A percentile compares a stretch with the other conserved stretches of the same genome.
Conservation (phyloP, 2,888 invertebrate genomes). For the Nomada fabriciana region DNA sequence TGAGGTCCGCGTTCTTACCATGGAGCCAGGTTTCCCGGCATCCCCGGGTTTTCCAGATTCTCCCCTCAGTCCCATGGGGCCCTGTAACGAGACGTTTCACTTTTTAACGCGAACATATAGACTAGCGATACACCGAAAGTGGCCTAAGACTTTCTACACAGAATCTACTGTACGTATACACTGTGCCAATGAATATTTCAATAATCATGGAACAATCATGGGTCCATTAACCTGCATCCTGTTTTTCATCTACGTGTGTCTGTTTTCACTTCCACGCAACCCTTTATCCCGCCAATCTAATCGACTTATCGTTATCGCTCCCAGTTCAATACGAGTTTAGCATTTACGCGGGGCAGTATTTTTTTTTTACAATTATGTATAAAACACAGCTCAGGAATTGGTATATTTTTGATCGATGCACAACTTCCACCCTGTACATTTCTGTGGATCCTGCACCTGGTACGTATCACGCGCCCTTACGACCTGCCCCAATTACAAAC, state of each 20-base stretch:
- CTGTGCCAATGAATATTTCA: too few species aligned
- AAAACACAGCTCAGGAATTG: not conserved
- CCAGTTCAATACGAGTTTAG: too few species aligned
- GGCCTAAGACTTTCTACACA: too few species aligned
- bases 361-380: too few species aligned
- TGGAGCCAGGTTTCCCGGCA: constrained; percentile 90
- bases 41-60: constrained; percentile 90
- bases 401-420: not conserved
- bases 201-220: too few species aligned
- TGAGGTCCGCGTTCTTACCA: constrained; percentile 88
- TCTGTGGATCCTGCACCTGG: constrained; percentile 7
- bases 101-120: not conserved
- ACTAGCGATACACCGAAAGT: not conserved
- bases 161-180: too few species aligned
- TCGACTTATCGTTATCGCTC: too few species aligned
- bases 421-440: not conserved
- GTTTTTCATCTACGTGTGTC: too few species aligned
- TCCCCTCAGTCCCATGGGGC: constrained; percentile 93
- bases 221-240: too few species aligned
- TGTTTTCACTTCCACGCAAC: too few species aligned
- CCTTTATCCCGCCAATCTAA: too few species aligned
- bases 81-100: constrained; percentile 85
- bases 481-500: constrained; percentile 59
- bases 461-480: constrained; percentile 26
- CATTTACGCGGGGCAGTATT: too few species aligned